These are phyloP conservation scores for Pheosia tremula DNA, from an alignment of 2,888 invertebrate genomes.

Conservation along the genomic window DNA sequence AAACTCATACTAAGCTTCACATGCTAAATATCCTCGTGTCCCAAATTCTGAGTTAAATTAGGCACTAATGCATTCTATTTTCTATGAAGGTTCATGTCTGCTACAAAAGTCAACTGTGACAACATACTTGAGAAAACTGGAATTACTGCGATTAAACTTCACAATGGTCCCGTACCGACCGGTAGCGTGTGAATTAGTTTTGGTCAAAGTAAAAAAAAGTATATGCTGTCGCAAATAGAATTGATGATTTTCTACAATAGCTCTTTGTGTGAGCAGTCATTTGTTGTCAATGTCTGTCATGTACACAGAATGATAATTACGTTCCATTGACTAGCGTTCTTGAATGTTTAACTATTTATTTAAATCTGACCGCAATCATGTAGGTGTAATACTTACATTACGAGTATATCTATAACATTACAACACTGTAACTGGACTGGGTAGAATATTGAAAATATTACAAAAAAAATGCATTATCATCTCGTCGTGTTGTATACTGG, in stretches of 20 bases:
- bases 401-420: too few species aligned
- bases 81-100: too few species aligned
- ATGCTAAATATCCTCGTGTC: too few species aligned
- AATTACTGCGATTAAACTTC: neutral
- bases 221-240: constrained; percentile 34
- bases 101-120: neutral
- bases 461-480: too few species aligned
- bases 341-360: neutral
- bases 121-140: neutral
- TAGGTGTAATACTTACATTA: too few species aligned
- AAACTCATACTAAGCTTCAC: too few species aligned
- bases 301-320: constrained; percentile 24
- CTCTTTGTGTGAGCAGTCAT: constrained; percentile 25
- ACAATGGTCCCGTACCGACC: constrained; percentile 15
- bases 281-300: constrained; percentile 17
- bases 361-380: neutral
- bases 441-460: too few species aligned
- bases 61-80: too few species aligned
- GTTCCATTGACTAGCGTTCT: constrained; percentile 15
- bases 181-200: constrained; percentile 41
- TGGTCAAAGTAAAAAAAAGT: constrained; percentile 19
- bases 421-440: too few species aligned
- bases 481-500: too few species aligned
- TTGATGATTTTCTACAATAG: constrained; percentile 31
- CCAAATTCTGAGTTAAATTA: too few species aligned